These are phyloP conservation scores for Chiroxiphia lanceolata DNA, from an alignment of 2,797 vertebrate genomes.

Conservation along the genomic window DNA sequence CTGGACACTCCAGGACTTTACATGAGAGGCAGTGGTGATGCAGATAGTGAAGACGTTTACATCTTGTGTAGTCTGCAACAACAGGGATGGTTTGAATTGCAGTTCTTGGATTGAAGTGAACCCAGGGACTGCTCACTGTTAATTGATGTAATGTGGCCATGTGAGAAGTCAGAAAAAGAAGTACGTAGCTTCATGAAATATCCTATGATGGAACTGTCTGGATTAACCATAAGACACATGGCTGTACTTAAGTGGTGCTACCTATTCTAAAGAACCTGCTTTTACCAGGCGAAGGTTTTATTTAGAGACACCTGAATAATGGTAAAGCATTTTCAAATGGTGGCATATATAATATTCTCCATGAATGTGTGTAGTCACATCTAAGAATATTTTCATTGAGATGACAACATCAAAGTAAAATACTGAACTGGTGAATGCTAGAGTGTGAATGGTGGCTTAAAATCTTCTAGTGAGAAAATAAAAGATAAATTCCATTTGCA, in stretches of 20 bases:
- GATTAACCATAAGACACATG: not conserved
- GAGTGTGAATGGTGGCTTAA: not conserved
- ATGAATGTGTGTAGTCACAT: not conserved
- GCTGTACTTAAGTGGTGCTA: not conserved
- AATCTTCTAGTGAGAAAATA: not conserved
- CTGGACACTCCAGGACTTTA: not conserved
- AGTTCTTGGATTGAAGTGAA: not conserved
- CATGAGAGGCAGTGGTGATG: not conserved
- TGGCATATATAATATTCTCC: not conserved
- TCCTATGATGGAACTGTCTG: not conserved
- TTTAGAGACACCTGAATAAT: not conserved
- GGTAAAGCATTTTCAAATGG: not conserved
- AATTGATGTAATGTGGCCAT: not conserved
- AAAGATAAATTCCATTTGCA: not conserved
- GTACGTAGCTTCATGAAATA: not conserved
- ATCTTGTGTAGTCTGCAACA: fast-evolving
- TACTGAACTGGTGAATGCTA: not conserved
- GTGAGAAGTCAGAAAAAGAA: not conserved
- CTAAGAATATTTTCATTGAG: not conserved
- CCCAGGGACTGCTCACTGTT: not conserved
- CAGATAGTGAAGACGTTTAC: not conserved
- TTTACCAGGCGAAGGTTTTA: not conserved
- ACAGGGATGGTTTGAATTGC: not conserved
- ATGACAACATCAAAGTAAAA: not conserved
- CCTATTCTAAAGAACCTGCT: not conserved